Evolutionary conservation across 1,140 invertebrate species (phyloP), one percentile per base, ranked within the genome.

Genomic region (Archivesica marissinica): DNA sequence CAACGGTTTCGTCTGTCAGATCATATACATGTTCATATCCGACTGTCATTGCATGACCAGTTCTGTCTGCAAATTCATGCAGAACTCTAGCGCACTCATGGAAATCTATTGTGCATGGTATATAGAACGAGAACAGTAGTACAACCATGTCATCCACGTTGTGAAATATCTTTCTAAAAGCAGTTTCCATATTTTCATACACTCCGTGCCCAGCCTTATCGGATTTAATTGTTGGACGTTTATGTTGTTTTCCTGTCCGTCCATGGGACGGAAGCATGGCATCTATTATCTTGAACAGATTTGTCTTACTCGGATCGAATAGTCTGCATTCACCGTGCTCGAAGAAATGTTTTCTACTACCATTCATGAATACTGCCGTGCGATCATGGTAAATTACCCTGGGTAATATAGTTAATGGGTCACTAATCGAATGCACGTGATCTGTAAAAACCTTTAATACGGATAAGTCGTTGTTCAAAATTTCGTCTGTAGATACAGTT

Each of bases 261-360:
- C n/a, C n/a, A n/a, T n/a, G n/a, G 7, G 30, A 35, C 25, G 17
- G 13, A 6, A 25, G 6, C 20, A 44, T 39, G 25, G 25, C 25
- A 70, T 70, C 66, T 13, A 70, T 70, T 1, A 70, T 44, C 17
- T 70, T 44, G 39, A 70, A 70, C 11, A 70, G 39, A 44, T 11
- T 13, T 23, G 41, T 41, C 47, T 39, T 41, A 20, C 33, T 15
- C 28, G 66, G 66, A 70, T 70, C 66, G 47, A 70, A 70, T 23
- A 70, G 15, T 70, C 66, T 70, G 15, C 66, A 70, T 38, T 70
- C 66, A 1, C 66, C 66, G 28, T 70, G 66, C 47, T 70, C 66
- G 15, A 44, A 47, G 25, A 70, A 70, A 30, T 70, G 47, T 70
- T 44, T 70, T 25, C 25, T 30, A 25, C 38, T 23, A 2, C 38